Evolutionary conservation across 2,797 vertebrate genomes (phyloP), one percentile per base, ranked within the genome.

Genomic region (Cottoperca gobio): DNA sequence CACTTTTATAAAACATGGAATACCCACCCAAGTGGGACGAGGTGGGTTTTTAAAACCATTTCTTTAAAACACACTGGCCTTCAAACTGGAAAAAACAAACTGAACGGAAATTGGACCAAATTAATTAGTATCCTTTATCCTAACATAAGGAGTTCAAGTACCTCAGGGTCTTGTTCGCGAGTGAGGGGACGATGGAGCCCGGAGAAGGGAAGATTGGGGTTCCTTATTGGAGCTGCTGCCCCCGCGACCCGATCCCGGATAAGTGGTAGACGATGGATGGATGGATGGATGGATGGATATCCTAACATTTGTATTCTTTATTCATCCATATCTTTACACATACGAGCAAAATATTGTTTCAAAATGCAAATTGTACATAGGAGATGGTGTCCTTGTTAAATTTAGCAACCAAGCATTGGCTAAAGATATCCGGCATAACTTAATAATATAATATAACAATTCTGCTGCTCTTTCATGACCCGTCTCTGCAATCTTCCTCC

Each of bases 381-480:
- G 23, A 28, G 5, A 73, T n/a, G 16, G 45, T 67, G 28, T 64
- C 28, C 31, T 49, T 24, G 23, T 54, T 8, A 64, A 69, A 73
- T 45, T 33, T 4, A 40, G 19, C 61, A 50, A 37, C 69, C 24
- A 21, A 58, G 72, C 45, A 21, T 3, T 57, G 16, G 19, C 33
- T 64, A 31, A 71, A 58, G 31, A 53, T 28, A 45, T 58, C 19
- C n/a, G 13, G 35, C 7, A 6, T 14, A 26, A 21, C 26, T 33
- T n/a, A n/a, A n/a, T n/a, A n/a, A n/a, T n/a, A n/a, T n/a, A n/a
- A n/a, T n/a, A n/a, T n/a, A n/a, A n/a, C 31, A 31, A 48, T 2
- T 9, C 19, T 35, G 49, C n/a, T 42, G 13, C 57, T 65, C 21
- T n/a, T 50, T 67, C 39, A 70, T 74, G 59, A 59, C 24, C 45